Evolutionary conservation across 2,888 invertebrate genomes (phyloP).

Genomic region (Lysandra bellargus): DNA sequence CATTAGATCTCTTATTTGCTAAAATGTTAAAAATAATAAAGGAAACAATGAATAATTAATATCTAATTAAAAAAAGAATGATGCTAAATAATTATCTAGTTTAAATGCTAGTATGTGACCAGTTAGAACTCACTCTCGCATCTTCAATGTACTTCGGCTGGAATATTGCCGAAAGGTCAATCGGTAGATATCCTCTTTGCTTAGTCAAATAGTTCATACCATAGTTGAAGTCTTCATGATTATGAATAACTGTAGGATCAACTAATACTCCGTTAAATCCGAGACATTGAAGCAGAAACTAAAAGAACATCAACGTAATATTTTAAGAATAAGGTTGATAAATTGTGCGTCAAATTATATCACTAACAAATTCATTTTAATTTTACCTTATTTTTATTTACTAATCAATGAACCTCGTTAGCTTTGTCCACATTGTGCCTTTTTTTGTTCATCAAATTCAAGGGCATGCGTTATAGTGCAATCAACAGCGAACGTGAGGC

Average conservation of each 20-base stretch:
- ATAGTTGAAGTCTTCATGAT: not conserved
- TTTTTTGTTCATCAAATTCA: too few species aligned
- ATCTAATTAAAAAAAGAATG: too few species aligned
- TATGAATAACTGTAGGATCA: not conserved
- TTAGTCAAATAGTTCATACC: not conserved
- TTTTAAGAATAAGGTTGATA: not conserved
- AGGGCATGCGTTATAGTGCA: too few species aligned
- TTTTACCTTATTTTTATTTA: not conserved
- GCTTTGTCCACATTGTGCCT: too few species aligned
- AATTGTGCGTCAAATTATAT: not conserved
- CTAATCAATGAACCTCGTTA: too few species aligned
- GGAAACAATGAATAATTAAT: too few species aligned
- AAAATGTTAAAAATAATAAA: not conserved
- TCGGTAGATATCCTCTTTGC: not conserved
- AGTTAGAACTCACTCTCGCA: conserved; percentile 7
- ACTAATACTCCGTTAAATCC: not conserved
- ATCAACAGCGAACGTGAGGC: too few species aligned
- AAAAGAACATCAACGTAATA: not conserved
- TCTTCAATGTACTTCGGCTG: not conserved
- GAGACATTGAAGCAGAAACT: not conserved
- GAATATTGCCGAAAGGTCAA: conserved; percentile 20
- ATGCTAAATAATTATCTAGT: not conserved
- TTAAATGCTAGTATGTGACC: not conserved
- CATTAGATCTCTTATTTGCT: conserved; percentile 49
- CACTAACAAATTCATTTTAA: not conserved